These are phyloP conservation scores for Leptinotarsa undecemlineata DNA, from an alignment of 1,140 invertebrate species.

Conservation along the genomic window DNA sequence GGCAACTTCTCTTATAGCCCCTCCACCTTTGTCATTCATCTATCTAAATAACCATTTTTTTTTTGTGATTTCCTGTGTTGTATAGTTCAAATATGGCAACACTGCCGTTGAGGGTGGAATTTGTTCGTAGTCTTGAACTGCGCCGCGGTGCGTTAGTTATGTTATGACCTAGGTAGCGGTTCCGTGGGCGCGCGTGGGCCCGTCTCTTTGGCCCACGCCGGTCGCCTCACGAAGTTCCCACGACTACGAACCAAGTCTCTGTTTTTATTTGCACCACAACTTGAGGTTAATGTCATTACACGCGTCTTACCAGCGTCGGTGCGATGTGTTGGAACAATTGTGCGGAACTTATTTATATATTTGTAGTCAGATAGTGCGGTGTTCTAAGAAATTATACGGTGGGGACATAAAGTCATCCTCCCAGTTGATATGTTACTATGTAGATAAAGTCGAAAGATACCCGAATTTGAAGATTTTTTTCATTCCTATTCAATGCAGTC, in stretches of 20 bases:
- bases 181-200: constrained; percentile 35
- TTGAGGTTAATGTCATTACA: constrained; percentile 43
- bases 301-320: constrained; percentile 29
- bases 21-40: too few species aligned
- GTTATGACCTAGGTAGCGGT: constrained; percentile 25
- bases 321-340: background rate
- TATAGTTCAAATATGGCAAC: background rate
- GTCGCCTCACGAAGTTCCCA: constrained; percentile 33
- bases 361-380: too few species aligned
- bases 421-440: too few species aligned
- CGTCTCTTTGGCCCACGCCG: constrained; percentile 34
- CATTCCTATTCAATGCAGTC: too few species aligned
- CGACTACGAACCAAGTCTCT: constrained; percentile 35
- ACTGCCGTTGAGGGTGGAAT: background rate
- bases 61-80: too few species aligned
- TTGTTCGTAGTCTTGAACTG: background rate
- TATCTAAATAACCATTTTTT: too few species aligned
- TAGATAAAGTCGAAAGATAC: too few species aligned
- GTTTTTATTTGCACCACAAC: constrained; percentile 38
- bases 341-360: too few species aligned
- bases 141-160: constrained; percentile 19
- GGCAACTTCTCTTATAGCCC: too few species aligned
- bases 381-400: too few species aligned
- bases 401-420: too few species aligned
- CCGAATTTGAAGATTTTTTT: too few species aligned